phyloP scores from a whole-genome alignment of 2,113 vertebrate species.

The Halcyon senegalensis region DNA sequence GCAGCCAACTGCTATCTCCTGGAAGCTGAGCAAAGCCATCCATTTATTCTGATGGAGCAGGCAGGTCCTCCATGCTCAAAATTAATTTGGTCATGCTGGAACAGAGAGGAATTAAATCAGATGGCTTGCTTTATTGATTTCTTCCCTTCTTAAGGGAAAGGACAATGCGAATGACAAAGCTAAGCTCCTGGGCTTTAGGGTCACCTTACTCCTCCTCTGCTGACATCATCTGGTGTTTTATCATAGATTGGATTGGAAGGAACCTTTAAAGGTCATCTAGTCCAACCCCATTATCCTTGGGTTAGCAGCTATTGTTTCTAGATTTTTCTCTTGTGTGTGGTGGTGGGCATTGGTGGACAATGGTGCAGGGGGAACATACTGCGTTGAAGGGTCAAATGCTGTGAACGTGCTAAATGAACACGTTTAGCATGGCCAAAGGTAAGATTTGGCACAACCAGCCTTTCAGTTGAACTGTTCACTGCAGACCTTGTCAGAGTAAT shows the following conservation, averaged over 20 bases:
- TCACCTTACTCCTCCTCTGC: slow-evolving; percentile 4
- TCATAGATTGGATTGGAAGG: neutral
- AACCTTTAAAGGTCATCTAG: neutral
- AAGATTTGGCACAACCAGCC: neutral
- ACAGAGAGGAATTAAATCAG: neutral
- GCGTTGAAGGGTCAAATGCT: neutral
- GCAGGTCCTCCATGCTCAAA: neutral
- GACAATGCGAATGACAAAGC: neutral
- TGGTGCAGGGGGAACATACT: neutral
- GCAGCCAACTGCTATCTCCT: neutral
- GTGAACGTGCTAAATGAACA: neutral
- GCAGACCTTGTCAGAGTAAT: neutral
- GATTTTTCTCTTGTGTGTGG: neutral
- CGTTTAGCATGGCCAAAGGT: neutral
- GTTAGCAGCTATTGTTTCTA: neutral
- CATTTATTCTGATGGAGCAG: neutral
- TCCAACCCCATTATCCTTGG: neutral
- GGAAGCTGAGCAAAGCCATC: neutral
- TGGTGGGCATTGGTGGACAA: neutral
- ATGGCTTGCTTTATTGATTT: neutral
- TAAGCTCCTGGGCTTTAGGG: neutral
- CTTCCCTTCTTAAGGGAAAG: neutral
- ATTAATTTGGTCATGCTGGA: neutral
- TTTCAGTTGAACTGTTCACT: neutral
- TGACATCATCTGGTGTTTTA: neutral